A percentile compares a stretch with the other conserved stretches of the same genome.
Evolutionary conservation across 1,140 invertebrate species (phyloP).

Genomic region (Drosophila lini): DNA sequence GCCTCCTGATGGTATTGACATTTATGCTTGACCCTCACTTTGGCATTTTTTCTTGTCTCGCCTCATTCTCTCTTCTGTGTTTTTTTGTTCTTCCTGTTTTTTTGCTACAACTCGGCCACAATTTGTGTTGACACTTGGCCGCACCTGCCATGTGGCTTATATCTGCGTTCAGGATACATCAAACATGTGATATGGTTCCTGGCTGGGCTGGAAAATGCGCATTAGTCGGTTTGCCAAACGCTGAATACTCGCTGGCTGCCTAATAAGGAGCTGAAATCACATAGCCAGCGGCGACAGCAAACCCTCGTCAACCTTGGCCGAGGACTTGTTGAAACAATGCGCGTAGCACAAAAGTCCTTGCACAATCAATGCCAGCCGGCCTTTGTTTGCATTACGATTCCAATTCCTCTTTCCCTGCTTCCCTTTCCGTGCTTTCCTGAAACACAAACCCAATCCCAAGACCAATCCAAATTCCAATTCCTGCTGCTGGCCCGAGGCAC

Average conservation of each 20-base stretch:
- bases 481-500: conserved; percentile 30
- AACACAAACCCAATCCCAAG: conserved; percentile 28
- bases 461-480: conserved; percentile 46
- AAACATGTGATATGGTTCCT: conserved; percentile 19
- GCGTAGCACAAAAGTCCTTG: conserved; percentile 41
- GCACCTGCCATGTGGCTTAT: conserved; percentile 61
- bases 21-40: conserved; percentile 70
- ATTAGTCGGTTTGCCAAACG: conserved; percentile 33
- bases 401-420: conserved; percentile 3
- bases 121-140: conserved; percentile 73
- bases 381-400: conserved; percentile 70
- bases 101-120: conserved; percentile 52
- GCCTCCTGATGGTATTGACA: conserved; percentile 73
- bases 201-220: conserved; percentile 45
- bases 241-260: conserved; percentile 40
- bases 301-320: conserved; percentile 32
- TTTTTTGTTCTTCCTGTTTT: conserved; percentile 8
- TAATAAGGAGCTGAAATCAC: conserved; percentile 42
- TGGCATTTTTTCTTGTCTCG: conserved; percentile 25
- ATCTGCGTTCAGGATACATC: conserved; percentile 19
- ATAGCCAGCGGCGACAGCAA: conserved; percentile 31
- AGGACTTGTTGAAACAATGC: conserved; percentile 71
- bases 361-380: conserved; percentile 70
- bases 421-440: neutral
- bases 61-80: neutral